Percentiles rank a stretch among this genome's conserved stretches.
Conservation (phyloP, 2,113 vertebrate genomes). For the Leucosticte australis region DNA sequence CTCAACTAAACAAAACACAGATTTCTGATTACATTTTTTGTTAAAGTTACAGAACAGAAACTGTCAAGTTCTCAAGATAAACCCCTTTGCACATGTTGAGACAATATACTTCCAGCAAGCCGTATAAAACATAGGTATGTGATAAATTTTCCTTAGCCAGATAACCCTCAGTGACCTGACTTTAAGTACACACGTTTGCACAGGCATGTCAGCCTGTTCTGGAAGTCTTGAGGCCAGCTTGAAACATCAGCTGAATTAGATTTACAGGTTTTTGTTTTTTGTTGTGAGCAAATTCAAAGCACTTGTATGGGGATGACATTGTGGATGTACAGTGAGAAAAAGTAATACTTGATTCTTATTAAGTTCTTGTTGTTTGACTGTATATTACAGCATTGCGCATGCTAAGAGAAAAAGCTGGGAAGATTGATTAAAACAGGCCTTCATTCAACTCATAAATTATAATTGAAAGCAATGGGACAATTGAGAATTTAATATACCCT, state of each 20-base stretch:
- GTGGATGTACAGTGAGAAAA: neutral
- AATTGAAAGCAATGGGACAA: neutral
- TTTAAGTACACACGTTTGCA: fast-evolving
- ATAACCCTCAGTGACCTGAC: neutral
- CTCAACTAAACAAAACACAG: neutral
- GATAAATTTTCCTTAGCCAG: neutral
- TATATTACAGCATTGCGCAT: neutral
- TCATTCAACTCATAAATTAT: neutral
- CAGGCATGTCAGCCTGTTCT: neutral
- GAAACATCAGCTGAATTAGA: neutral
- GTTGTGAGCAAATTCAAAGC: neutral
- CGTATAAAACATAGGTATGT: neutral
- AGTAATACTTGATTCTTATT: neutral
- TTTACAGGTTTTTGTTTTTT: neutral
- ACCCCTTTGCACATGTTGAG: neutral
- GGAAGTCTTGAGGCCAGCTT: neutral
- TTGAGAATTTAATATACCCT: neutral
- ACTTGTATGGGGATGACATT: neutral
- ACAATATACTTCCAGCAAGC: neutral
- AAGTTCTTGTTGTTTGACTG: neutral
- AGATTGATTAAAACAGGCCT: neutral
- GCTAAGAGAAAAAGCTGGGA: neutral
- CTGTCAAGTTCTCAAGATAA: neutral
- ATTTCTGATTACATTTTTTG: neutral
- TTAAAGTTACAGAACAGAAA: neutral